A percentile compares a stretch with the other conserved stretches of the same genome.
Conservation (phyloP, 2,888 invertebrate species). For the Hirtodrosophila histrioides region DNA sequence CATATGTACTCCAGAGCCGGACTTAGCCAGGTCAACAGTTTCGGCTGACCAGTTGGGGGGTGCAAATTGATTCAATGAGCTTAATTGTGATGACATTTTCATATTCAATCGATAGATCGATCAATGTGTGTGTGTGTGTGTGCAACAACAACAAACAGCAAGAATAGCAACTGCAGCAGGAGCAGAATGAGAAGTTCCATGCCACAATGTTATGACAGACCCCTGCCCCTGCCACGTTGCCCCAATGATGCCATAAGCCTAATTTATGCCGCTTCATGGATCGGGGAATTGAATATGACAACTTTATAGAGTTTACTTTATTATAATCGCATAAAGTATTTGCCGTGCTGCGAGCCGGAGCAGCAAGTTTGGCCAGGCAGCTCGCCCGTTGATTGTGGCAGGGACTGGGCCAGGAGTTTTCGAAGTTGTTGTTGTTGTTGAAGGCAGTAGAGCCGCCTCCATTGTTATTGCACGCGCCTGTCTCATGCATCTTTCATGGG, state of each 20-base stretch:
- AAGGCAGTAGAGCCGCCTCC: neutral
- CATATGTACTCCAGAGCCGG: slow-evolving; percentile 12
- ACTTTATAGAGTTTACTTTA: slow-evolving; percentile 78
- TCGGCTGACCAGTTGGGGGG: slow-evolving; percentile 35
- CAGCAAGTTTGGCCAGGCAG: slow-evolving; percentile 5
- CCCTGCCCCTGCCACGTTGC: neutral
- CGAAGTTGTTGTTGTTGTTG: too few relatives aligned
- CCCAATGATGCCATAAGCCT: slow-evolving; percentile 48
- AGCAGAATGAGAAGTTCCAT: neutral
- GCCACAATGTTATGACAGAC: neutral
- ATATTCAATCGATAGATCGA: slow-evolving; percentile 62
- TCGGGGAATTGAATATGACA: slow-evolving; percentile 75
- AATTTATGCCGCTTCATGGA: slow-evolving; percentile 72
- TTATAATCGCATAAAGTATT: slow-evolving; percentile 79
- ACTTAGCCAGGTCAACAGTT: slow-evolving; percentile 10
- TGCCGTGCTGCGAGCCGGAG: slow-evolving; percentile 56
- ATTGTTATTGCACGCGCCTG: slow-evolving; percentile 49
- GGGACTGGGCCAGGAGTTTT: slow-evolving; percentile 6
- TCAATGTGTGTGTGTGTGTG: slow-evolving; percentile 18
- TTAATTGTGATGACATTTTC: slow-evolving; percentile 78
- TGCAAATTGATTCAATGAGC: slow-evolving; percentile 73
- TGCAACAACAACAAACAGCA: slow-evolving; percentile 11
- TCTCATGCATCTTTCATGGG: slow-evolving; percentile 75
- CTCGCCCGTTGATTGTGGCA: too few relatives aligned
- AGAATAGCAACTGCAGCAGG: neutral